A percentile compares a stretch with the other conserved stretches of the same genome.
phyloP scores from a whole-genome alignment of 2,113 vertebrate genomes.

The Burhinus oedicnemus region DNA sequence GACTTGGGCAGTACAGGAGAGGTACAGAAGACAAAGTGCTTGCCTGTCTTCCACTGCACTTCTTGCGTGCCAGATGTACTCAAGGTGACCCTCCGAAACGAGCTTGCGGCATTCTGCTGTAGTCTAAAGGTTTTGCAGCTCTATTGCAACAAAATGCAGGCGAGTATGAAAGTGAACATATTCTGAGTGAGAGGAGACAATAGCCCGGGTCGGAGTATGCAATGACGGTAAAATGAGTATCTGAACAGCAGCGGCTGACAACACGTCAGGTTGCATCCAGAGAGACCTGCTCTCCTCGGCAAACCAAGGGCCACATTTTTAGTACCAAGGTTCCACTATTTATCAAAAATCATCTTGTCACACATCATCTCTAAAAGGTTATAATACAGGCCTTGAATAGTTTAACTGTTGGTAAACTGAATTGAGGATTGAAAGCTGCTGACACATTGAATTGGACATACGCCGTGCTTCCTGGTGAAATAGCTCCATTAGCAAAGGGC shows the following conservation, averaged over 20 bases:
- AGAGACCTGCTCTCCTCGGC: neutral
- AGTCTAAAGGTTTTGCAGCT: neutral
- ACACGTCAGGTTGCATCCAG: neutral
- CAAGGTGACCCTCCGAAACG: neutral
- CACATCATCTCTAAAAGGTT: neutral
- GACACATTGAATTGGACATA: neutral
- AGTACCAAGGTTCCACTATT: neutral
- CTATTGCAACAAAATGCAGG: neutral
- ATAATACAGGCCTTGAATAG: neutral
- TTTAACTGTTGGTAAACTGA: neutral
- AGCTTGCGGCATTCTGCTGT: neutral
- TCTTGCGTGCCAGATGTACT: neutral
- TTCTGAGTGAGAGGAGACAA: neutral
- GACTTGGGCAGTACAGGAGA: neutral
- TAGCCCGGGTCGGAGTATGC: neutral
- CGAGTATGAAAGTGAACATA: neutral
- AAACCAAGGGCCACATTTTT: neutral
- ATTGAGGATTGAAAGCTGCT: neutral
- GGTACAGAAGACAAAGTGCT: neutral
- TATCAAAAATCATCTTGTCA: slow-evolving; percentile 6
- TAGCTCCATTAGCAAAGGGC: neutral
- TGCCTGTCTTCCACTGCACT: neutral
- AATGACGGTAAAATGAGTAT: neutral
- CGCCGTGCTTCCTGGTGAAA: neutral
- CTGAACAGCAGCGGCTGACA: neutral